Evolutionary conservation across 2,888 invertebrate genomes (phyloP).

Genomic region (Cistogaster globosa): DNA sequence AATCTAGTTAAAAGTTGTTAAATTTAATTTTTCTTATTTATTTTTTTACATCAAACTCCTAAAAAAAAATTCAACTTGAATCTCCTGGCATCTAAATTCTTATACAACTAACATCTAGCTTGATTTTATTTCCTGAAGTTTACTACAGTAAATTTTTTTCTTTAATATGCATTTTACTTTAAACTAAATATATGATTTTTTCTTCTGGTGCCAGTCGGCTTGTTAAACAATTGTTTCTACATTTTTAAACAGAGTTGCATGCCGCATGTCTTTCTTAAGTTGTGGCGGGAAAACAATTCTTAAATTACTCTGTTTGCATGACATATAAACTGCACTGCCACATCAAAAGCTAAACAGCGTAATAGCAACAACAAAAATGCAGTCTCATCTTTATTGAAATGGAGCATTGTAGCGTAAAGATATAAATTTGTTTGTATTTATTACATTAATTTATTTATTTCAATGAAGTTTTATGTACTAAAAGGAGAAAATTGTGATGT

Average conservation of each 20-base stretch:
- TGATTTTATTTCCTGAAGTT: constrained; percentile 7
- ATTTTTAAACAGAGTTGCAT: not conserved
- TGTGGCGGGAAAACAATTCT: constrained; percentile 37
- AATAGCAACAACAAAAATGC: not conserved
- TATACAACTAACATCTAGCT: not conserved
- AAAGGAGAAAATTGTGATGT: constrained; percentile 46
- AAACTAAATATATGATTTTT: constrained; percentile 28
- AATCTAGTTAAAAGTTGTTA: too few relatives aligned
- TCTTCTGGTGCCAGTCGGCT: constrained; percentile 63
- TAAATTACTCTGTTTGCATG: constrained; percentile 33
- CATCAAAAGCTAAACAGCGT: constrained; percentile 18
- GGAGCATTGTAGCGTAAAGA: not conserved
- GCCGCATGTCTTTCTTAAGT: constrained; percentile 26
- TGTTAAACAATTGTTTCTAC: constrained; percentile 37
- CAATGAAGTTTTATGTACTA: constrained; percentile 10
- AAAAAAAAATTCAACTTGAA: too few relatives aligned
- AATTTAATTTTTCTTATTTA: not conserved
- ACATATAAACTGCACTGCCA: constrained; percentile 2
- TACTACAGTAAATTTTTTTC: constrained; percentile 14
- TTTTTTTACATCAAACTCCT: not conserved
- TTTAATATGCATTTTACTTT: not conserved
- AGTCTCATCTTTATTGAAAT: constrained; percentile 26
- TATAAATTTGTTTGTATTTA: constrained; percentile 50
- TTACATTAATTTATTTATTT: constrained; percentile 53
- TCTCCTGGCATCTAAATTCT: constrained; percentile 44